phyloP scores from a whole-genome alignment of 2,113 vertebrate species.

The Origma solitaria region DNA sequence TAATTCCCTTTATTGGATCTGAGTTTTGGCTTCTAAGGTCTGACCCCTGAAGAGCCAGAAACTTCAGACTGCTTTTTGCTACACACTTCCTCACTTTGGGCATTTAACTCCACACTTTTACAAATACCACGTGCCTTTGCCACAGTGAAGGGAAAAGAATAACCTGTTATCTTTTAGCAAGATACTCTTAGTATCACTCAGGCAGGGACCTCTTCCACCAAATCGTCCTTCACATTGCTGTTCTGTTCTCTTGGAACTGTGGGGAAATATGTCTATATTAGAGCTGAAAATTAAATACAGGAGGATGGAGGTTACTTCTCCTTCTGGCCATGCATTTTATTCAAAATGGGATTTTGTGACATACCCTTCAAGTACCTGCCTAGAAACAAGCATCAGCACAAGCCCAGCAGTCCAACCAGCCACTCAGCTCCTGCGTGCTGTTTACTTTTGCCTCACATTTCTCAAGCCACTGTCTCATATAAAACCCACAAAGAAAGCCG shows the following conservation, averaged over 20 bases:
- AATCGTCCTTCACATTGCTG: not conserved
- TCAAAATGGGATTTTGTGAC: not conserved
- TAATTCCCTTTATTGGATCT: constrained; percentile 46
- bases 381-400: not conserved
- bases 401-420: not conserved
- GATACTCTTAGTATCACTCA: not conserved
- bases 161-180: not conserved
- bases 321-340: not conserved
- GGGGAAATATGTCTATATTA: not conserved
- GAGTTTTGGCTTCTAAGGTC: constrained; percentile 15
- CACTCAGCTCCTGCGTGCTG: not conserved
- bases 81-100: not conserved
- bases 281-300: not conserved
- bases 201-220: not conserved
- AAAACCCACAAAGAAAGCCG: not conserved
- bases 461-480: not conserved
- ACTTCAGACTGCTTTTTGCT: not conserved
- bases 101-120: not conserved
- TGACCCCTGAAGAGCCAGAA: constrained; percentile 8
- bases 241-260: not conserved
- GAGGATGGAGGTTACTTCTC: not conserved
- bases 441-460: not conserved
- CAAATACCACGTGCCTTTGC: not conserved
- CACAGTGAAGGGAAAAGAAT: not conserved
- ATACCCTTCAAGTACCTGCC: not conserved